These are phyloP conservation scores for Lasioglossum pauxillum DNA, from an alignment of 2,888 invertebrate species.

Conservation along the genomic window DNA sequence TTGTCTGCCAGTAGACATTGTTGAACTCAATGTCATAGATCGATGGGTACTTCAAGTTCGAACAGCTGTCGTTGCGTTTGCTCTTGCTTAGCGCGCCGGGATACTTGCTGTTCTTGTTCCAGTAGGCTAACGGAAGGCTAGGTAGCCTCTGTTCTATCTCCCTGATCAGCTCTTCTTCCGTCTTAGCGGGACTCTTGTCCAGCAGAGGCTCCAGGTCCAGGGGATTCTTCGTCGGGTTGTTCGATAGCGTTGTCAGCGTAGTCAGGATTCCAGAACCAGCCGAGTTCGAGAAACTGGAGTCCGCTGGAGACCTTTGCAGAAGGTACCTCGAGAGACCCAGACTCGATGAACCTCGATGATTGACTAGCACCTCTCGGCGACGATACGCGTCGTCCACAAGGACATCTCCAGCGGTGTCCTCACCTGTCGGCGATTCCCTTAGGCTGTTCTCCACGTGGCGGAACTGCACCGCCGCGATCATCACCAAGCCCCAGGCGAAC, in stretches of 20 bases:
- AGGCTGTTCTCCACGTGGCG: constrained; percentile 79
- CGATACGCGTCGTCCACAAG: constrained; percentile 50
- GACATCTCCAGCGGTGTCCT: constrained; percentile 54
- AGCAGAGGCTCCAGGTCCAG: constrained; percentile 86
- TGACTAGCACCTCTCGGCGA: constrained; percentile 11
- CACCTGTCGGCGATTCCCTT: constrained; percentile 68
- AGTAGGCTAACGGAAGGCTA: constrained; percentile 93
- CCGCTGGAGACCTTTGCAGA: constrained; percentile 84
- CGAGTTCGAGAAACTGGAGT: constrained; percentile 68
- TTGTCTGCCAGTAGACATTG: constrained; percentile 96
- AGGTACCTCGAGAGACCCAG: constrained; percentile 85
- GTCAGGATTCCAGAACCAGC: constrained; percentile 60
- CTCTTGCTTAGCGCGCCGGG: constrained; percentile 73
- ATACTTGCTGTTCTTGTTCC: constrained; percentile 90
- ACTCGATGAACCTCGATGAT: constrained; percentile 79
- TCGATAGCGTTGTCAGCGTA: constrained; percentile 75
- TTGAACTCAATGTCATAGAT: constrained; percentile 96
- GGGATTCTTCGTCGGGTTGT: constrained; percentile 84
- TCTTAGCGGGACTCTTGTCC: constrained; percentile 87
- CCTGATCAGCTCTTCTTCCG: constrained; percentile 91
- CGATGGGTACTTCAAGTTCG: constrained; percentile 89
- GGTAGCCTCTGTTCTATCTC: constrained; percentile 93
- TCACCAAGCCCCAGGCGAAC: constrained; percentile 84
- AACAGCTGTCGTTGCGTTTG: constrained; percentile 89
- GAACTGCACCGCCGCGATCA: constrained; percentile 84